Evolutionary conservation across 2,113 vertebrate species (phyloP).

Genomic region (Hippocampus comes): DNA sequence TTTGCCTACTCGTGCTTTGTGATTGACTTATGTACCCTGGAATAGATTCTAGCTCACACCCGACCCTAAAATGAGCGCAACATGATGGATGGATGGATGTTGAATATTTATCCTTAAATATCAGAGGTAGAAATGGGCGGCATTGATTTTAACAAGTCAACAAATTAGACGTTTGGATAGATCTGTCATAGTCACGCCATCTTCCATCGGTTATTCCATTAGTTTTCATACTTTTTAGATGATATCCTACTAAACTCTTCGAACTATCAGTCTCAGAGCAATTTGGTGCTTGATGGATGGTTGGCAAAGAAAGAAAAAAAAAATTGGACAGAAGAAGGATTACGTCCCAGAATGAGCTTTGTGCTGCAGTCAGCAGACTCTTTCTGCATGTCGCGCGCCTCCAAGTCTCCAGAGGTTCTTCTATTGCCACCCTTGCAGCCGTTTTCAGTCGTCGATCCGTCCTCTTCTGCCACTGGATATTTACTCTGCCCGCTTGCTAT

Average conservation of each 20-base stretch:
- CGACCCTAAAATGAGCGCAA: no score
- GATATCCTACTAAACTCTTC: neutral
- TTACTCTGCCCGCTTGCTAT: constrained; percentile 54
- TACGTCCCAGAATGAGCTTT: constrained; percentile 33
- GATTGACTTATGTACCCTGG: no score
- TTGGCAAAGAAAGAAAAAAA: constrained; percentile 29
- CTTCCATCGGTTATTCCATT: neutral
- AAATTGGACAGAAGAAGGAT: constrained; percentile 36
- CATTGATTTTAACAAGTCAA: no score
- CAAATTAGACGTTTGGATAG: neutral
- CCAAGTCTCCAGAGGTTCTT: constrained; percentile 37
- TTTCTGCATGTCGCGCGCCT: constrained; percentile 15
- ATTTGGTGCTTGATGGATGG: constrained; percentile 15
- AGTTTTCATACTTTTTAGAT: neutral
- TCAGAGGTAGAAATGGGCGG: no score
- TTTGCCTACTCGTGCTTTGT: no score
- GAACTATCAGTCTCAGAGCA: neutral
- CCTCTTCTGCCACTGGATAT: constrained; percentile 61
- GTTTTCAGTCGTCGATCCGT: constrained; percentile 38
- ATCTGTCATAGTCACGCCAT: neutral
- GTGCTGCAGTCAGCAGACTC: constrained; percentile 31
- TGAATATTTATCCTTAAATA: no score
- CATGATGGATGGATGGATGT: no score
- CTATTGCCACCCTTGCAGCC: constrained; percentile 36
- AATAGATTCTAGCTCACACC: no score